phyloP scores from a whole-genome alignment of 1,140 invertebrate genomes.

The Dinoponera quadriceps region DNA sequence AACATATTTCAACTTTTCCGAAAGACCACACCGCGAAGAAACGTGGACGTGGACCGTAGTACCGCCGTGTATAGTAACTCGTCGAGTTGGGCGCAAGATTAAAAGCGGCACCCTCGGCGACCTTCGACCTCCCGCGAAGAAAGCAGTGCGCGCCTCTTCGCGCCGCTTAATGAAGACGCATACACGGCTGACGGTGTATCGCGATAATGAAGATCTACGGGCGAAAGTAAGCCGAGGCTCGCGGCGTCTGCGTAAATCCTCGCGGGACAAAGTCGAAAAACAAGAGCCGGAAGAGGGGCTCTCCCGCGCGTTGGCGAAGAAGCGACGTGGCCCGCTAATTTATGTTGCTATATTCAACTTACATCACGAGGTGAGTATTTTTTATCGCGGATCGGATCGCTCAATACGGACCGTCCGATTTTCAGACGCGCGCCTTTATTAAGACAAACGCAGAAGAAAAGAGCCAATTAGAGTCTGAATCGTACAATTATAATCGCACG shows the following conservation, averaged over 20 bases:
- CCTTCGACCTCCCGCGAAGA: constrained; percentile 68
- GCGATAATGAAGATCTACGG: constrained; percentile 78
- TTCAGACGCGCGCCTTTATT: neutral
- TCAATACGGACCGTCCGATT: neutral
- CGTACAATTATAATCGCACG: too few relatives aligned
- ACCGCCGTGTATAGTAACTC: too few relatives aligned
- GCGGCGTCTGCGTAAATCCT: constrained; percentile 7
- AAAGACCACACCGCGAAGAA: too few relatives aligned
- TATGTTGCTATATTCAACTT: neutral
- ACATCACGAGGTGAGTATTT: neutral
- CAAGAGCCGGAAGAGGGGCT: constrained; percentile 14
- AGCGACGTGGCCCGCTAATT: constrained; percentile 12
- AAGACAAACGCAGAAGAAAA: too few relatives aligned
- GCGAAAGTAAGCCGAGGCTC: constrained; percentile 67
- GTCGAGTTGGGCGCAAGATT: constrained; percentile 62
- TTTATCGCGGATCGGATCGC: neutral
- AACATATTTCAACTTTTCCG: too few relatives aligned
- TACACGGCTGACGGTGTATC: constrained; percentile 62
- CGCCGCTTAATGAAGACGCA: constrained; percentile 73
- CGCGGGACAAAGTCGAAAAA: constrained; percentile 43
- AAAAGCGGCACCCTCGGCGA: constrained; percentile 63
- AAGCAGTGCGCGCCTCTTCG: constrained; percentile 39
- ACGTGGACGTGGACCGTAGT: too few relatives aligned
- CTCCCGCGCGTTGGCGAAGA: neutral
- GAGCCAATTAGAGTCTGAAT: too few relatives aligned